phyloP scores from a whole-genome alignment of 2,888 invertebrate species.

The Andrena hattorfiana region DNA sequence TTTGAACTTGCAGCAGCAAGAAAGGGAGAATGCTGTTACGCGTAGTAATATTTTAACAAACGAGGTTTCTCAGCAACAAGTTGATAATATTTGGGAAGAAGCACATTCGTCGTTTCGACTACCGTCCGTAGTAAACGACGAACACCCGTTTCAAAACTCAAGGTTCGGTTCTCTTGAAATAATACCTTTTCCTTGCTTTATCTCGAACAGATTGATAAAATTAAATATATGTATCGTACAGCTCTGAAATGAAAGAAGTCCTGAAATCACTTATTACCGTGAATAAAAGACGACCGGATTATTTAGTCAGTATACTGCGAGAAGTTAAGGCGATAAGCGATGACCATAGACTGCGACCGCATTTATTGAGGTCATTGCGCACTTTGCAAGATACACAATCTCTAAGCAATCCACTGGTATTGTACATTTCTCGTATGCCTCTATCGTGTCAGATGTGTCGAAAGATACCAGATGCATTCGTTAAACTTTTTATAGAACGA shows the following conservation, averaged over 20 bases:
- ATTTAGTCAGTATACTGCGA: slow-evolving; percentile 76
- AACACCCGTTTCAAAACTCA: slow-evolving; percentile 72
- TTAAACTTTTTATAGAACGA: slow-evolving; percentile 72
- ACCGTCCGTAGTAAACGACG: slow-evolving; percentile 68
- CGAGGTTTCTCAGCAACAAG: slow-evolving; percentile 75
- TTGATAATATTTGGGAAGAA: slow-evolving; percentile 80
- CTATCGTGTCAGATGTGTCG: neutral
- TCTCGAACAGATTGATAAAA: slow-evolving; percentile 3
- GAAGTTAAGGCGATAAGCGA: slow-evolving; percentile 79
- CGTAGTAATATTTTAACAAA: slow-evolving; percentile 77
- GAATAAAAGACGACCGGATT: slow-evolving; percentile 76
- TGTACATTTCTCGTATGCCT: slow-evolving; percentile 36
- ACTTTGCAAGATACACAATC: slow-evolving; percentile 75
- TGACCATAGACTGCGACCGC: slow-evolving; percentile 77
- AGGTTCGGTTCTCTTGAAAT: slow-evolving; percentile 62
- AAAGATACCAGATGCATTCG: neutral
- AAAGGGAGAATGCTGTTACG: slow-evolving; percentile 71
- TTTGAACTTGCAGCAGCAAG: slow-evolving; percentile 78
- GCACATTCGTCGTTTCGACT: slow-evolving; percentile 73
- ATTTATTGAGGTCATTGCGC: slow-evolving; percentile 74
- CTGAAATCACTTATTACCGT: slow-evolving; percentile 75
- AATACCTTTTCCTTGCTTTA: slow-evolving; percentile 3
- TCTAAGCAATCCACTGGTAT: slow-evolving; percentile 75
- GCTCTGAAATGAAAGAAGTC: slow-evolving; percentile 77
- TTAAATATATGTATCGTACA: slow-evolving; percentile 41